phyloP scores from a whole-genome alignment of 2,888 invertebrate genomes.

The Lasioglossum morio region DNA sequence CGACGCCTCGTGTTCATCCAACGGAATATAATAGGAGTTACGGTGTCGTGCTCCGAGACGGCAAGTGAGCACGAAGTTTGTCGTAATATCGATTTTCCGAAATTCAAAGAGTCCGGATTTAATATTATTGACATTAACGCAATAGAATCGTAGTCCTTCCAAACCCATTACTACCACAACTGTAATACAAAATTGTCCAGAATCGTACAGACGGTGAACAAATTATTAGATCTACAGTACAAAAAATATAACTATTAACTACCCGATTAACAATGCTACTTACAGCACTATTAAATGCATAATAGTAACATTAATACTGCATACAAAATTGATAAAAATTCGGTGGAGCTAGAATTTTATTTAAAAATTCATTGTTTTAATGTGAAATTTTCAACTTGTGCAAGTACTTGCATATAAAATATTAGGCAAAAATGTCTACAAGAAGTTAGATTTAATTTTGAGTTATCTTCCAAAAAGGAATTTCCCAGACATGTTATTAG shows the following conservation, averaged over 20 bases:
- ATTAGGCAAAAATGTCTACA: not conserved
- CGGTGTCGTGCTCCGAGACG: constrained; percentile 71
- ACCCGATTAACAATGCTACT: not conserved
- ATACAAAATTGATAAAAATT: not conserved
- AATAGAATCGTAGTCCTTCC: not conserved
- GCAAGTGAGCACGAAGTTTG: constrained; percentile 62
- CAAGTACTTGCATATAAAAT: not conserved
- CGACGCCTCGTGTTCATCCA: constrained; percentile 75
- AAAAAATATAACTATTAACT: not conserved
- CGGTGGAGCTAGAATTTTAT: not conserved
- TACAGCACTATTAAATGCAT: not conserved
- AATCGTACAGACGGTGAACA: not conserved
- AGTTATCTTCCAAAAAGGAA: not conserved
- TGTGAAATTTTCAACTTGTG: not conserved
- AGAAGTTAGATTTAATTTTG: not conserved
- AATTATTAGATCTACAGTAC: not conserved
- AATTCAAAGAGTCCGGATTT: constrained; percentile 48
- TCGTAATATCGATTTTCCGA: constrained; percentile 72
- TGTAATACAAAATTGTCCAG: not conserved
- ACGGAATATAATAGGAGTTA: constrained; percentile 77
- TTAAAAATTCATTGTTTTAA: not conserved
- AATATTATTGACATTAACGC: not conserved
- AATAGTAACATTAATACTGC: not conserved
- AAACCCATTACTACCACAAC: not conserved
- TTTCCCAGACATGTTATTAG: not conserved